Evolutionary conservation across 2,888 invertebrate genomes (phyloP), one percentile per base, ranked within the genome.

Genomic region (Ernsta delagoae): DNA sequence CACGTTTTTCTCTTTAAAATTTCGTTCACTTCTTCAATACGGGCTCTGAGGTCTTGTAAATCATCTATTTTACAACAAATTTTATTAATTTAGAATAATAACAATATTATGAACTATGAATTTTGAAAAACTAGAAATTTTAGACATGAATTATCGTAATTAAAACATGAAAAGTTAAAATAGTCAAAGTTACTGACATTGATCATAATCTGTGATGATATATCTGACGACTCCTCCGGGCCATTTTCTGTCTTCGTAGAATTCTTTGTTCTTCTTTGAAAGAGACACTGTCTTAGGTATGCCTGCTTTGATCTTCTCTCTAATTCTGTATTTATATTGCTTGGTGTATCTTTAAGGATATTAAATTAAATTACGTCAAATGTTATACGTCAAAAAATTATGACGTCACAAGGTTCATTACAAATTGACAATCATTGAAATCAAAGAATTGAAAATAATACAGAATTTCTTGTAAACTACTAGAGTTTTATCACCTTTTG

Each of bases 241-340:
- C 92, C 92, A 93, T 48, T 75, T 80, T 7, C 92, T 79, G 4
- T 91, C 89, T 0, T 74, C 70, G 34, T 93, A 93, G 48, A 91
- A 93, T 12, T 90, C 91, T 9, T 76, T 72, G n/a, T 87, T 93
- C 0, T 72, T 61, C 41, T 85, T 84, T 0, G 83, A 77, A 0
- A 93, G 63, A 0, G 67, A 11, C 1, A 91, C 82, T 0, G 80
- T 83, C 7, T 68, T 72, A 0, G 85, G 86, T 0, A 77, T 3
- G 4, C 43, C 24, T 54, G 1, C n/a, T 5, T 34, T 34, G 31
- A 9, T 34, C 11, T 24, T 31, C 34, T 5, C 34, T 34, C 31
- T 56, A 34, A 24, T 56, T 1, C 11, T 11, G 5, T 48, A 12
- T 5, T 12, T 12, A 12, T n/a, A 12, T 48, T 48, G 48, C 5